Evolutionary conservation across 2,888 invertebrate species (phyloP).

Genomic region (Bruchidius siliquastri): DNA sequence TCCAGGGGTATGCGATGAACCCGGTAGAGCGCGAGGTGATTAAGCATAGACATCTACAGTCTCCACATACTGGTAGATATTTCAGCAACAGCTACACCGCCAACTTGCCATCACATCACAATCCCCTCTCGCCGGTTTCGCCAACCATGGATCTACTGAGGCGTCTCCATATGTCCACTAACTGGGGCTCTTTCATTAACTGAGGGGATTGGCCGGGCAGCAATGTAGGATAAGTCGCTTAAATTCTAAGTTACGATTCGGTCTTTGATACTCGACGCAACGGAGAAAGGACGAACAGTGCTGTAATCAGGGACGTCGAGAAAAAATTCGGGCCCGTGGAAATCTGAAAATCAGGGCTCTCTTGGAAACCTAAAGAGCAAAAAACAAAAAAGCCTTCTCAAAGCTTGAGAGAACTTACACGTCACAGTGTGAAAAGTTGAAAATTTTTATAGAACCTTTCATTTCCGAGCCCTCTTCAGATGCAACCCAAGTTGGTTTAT

Average conservation of each 20-base stretch:
- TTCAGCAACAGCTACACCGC: conserved; percentile 39
- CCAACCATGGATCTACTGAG: conserved; percentile 51
- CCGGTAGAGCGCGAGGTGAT: conserved; percentile 65
- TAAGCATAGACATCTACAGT: conserved; percentile 62
- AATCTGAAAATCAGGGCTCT: too few species aligned
- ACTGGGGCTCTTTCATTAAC: conserved; percentile 36
- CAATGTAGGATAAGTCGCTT: neutral
- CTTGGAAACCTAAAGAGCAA: too few species aligned
- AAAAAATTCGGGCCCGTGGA: too few species aligned
- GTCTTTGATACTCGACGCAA: neutral
- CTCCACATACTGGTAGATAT: conserved; percentile 57
- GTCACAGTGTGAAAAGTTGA: too few species aligned
- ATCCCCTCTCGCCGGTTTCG: conserved; percentile 54
- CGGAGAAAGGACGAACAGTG: neutral
- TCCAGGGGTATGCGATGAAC: conserved; percentile 29
- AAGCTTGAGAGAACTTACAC: too few species aligned
- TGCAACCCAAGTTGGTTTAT: too few species aligned
- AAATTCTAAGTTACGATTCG: neutral
- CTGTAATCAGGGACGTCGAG: too few species aligned
- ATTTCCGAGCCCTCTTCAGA: too few species aligned
- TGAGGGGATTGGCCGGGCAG: conserved; percentile 8
- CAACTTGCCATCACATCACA: conserved; percentile 52
- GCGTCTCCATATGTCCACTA: conserved; percentile 37
- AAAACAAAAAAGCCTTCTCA: too few species aligned
- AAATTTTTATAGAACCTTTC: too few species aligned